Evolutionary conservation across 2,888 invertebrate genomes (phyloP).

Genomic region (Tenthredo livida): DNA sequence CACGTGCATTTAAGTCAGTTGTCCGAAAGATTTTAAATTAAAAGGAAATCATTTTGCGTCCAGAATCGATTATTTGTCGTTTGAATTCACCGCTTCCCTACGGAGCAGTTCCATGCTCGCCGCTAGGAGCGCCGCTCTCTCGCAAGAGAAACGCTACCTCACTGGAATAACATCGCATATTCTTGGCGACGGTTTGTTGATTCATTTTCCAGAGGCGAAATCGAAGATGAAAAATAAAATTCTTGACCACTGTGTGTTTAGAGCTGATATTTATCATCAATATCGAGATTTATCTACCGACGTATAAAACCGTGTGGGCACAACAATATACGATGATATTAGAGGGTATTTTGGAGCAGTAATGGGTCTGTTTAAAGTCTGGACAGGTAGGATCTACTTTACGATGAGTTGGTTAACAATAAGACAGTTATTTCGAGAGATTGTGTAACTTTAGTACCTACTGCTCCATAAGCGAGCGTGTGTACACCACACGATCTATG

Average conservation of each 20-base stretch:
- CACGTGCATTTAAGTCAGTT: neutral
- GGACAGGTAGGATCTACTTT: constrained; percentile 24
- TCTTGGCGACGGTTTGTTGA: neutral
- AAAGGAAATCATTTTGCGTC: neutral
- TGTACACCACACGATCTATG: neutral
- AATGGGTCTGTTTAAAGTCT: constrained; percentile 15
- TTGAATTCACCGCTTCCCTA: neutral
- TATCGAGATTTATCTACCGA: neutral
- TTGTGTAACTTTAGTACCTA: constrained; percentile 28
- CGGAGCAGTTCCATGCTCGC: neutral
- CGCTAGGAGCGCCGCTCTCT: neutral
- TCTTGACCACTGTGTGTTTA: neutral
- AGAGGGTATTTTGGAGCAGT: constrained; percentile 5
- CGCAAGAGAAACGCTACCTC: neutral
- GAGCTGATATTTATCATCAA: neutral
- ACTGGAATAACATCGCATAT: neutral
- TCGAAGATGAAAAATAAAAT: neutral
- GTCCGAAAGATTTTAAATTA: neutral
- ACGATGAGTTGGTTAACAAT: constrained; percentile 29
- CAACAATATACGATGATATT: neutral
- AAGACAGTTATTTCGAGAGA: constrained; percentile 23
- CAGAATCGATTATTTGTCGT: neutral
- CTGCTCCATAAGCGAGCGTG: neutral
- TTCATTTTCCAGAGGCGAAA: neutral
- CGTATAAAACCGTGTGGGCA: neutral